Evolutionary conservation across 2,113 vertebrate species (phyloP).

Genomic region (Megaceryle maxima): DNA sequence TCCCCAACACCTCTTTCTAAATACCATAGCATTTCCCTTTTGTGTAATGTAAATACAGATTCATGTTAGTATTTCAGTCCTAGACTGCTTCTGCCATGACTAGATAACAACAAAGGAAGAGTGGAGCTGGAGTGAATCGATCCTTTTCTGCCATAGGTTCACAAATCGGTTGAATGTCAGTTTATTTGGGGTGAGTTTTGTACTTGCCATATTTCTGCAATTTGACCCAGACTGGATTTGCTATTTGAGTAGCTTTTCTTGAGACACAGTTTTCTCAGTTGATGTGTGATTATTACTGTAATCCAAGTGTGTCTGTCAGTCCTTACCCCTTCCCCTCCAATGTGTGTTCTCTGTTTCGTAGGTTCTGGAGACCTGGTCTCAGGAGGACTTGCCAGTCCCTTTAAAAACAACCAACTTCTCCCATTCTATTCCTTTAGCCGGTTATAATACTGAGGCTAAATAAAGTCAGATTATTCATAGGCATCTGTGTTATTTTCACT

Average conservation of each 20-base stretch:
- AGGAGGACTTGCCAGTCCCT: neutral
- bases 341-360: neutral
- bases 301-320: neutral
- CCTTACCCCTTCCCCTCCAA: neutral
- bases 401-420: neutral
- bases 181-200: neutral
- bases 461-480: neutral
- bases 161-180: neutral
- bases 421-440: neutral
- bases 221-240: neutral
- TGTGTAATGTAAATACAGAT: neutral
- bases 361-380: neutral
- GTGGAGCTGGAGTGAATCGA: neutral
- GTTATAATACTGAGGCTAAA: neutral
- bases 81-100: neutral
- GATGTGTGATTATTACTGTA: neutral
- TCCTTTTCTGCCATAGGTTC: neutral
- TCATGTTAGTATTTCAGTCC: neutral
- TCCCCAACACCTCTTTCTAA: neutral
- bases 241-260: neutral
- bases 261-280: neutral
- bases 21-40: neutral
- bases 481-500: neutral
- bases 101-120: neutral
- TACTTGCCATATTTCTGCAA: neutral